These are phyloP conservation scores for Orthosia incerta DNA, from an alignment of 2,888 invertebrate species.

Conservation along the genomic window DNA sequence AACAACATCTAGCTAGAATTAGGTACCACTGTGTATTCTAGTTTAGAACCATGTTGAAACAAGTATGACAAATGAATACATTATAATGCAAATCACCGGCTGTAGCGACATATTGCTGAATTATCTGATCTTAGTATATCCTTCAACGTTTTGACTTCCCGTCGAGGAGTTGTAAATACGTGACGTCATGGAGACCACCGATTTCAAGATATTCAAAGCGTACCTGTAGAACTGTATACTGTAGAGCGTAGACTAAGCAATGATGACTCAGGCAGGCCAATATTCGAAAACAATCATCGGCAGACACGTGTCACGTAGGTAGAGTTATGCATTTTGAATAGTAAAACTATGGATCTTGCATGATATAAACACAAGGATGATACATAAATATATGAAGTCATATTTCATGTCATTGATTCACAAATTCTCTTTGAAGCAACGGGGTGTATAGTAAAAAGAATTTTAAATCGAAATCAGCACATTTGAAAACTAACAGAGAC, in stretches of 20 bases:
- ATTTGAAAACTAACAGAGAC: conserved; percentile 5
- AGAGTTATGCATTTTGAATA: conserved; percentile 10
- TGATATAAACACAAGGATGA: background rate
- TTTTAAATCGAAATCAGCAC: background rate
- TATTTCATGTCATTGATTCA: background rate
- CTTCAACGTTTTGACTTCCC: conserved; percentile 33
- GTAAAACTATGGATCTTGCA: background rate
- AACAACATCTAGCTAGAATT: background rate
- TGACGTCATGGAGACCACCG: conserved; percentile 33
- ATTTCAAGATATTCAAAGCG: conserved; percentile 22
- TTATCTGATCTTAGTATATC: conserved; percentile 47
- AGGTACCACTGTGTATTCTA: conserved; percentile 14
- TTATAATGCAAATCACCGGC: conserved; percentile 24
- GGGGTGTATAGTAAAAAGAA: background rate
- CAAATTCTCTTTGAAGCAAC: background rate
- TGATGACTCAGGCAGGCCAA: conserved; percentile 40
- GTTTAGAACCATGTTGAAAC: conserved; percentile 26
- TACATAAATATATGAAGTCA: background rate
- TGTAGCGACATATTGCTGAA: conserved; percentile 25
- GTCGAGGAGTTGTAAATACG: conserved; percentile 25
- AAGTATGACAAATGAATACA: conserved; percentile 34
- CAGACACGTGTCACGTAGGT: conserved; percentile 11
- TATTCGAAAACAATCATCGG: conserved; percentile 37
- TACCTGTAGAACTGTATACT: conserved; percentile 11
- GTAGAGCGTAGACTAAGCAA: conserved; percentile 34